Evolutionary conservation across 2,113 vertebrate genomes (phyloP), one percentile per base, ranked within the genome.

Genomic region (Myrmecobius fasciatus): DNA sequence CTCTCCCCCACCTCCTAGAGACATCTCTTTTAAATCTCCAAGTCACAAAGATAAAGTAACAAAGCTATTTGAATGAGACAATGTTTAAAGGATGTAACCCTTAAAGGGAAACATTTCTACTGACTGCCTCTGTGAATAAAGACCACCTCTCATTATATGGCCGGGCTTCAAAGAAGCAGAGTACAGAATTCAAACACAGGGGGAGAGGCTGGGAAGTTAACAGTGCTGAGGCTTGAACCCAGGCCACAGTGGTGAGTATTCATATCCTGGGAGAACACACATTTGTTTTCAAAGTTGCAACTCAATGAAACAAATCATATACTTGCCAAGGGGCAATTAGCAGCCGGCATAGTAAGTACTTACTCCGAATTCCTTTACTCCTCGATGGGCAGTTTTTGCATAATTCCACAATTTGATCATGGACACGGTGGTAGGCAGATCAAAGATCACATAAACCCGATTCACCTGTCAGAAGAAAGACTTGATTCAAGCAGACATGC

Each of bases 381-480:
- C 99, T 96, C 99, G 99, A 28, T 99, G 99, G 56, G 99, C 99
- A 0, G 99, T 99, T 98, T 99, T 99, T 17, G 99, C 99, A 88
- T 99, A 99, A 97, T 99, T 99, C 99, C 99, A 99, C 94, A 99
- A 97, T 97, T 99, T 99, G 98, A 99, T 99, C 99, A 99, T 99
- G 89, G 99, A 99, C 96, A 99, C 99, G 0, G 99, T 99, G 67
- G 99, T 98, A 8, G 99, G 99, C 97, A 99, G 98, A 98, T 99
- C 99, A 94, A 99, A 99, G 97, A 99, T 99, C 93, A 99, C 99
- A 96, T 99, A 99, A 0, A 99, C 99, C 14, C 99, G 99, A 97
- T 99, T 99, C 97, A 99, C 99, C 99, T 99, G 96, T 91, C 97
- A 96, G 97, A 96, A 92, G 92, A 94, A 49, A 94, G 90, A 36